Evolutionary conservation across 2,888 invertebrate species (phyloP), one percentile per base, ranked within the genome.

Genomic region (Platycheirus rosarum): DNA sequence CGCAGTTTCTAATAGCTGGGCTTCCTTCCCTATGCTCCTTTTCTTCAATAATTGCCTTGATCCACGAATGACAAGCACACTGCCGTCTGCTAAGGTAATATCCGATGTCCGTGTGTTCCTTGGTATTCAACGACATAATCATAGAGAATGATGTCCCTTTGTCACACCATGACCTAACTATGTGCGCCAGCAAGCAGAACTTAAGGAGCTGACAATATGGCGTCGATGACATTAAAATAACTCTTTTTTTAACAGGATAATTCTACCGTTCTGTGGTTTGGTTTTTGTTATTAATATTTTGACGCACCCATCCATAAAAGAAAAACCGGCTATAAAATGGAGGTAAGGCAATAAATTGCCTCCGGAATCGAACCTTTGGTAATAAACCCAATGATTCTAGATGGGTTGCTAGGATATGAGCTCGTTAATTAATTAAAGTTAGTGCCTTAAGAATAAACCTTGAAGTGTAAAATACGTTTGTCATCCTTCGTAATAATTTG

Each of bases 61-160:
- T 77, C 71, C 82, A 82, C 82, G 82, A 80, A 80, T 66, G 42
- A 44, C 16, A 44, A 44, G 44, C 3, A 9, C 23, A 62, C 48
- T 35, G n/a, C 29, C 13, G 40, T 20, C 49, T 62, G 48, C 16
- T 55, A 3, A 16, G 26, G 44, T 16, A 57, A 42, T 44, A 44
- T 60, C 62, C 77, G 42, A 42, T 44, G 60, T 60, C 62, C 77
- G 55, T 40, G 63, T 68, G 69, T 74, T 68, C 1, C 13, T 37
- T 11, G 14, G 8, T 68, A 66, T 55, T 57, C 82, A 77, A 82
- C 71, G 77, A 82, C 77, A 82, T 82, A 82, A 82, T 82, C 71
- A 77, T 49, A 44, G 66, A 77, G 82, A 82, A 77, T 82, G 77
- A 82, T 82, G 82, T 82, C 82, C 71, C 77, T 63, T 82, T 62